Conservation (phyloP, 2,113 vertebrate species). For the Bujurquina vittata region DNA sequence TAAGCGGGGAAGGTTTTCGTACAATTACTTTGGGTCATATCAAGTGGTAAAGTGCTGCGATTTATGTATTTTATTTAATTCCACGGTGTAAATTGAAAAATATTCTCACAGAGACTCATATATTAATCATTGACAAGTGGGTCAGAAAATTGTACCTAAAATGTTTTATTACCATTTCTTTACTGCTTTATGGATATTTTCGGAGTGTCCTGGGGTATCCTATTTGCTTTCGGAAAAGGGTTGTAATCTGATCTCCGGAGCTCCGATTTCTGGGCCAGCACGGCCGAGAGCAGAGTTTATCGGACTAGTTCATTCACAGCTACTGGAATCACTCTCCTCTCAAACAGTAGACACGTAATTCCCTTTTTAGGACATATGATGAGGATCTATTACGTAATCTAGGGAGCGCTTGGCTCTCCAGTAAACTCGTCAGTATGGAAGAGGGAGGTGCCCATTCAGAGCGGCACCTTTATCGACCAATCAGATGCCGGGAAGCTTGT, state of each 20-base stretch:
- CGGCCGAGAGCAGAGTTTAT: constrained; percentile 16
- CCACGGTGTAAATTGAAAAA: neutral
- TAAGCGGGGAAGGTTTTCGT: neutral
- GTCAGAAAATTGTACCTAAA: neutral
- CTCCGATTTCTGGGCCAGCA: neutral
- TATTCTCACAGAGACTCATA: neutral
- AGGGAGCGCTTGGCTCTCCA: constrained; percentile 70
- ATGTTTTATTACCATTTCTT: neutral
- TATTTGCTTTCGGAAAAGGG: constrained; percentile 1
- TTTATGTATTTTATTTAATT: neutral
- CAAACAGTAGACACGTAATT: constrained; percentile 68
- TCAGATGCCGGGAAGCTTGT: neutral
- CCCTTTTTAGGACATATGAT: constrained; percentile 83
- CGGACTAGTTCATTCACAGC: constrained; percentile 32
- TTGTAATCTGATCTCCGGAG: neutral
- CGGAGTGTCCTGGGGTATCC: neutral
- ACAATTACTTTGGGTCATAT: neutral
- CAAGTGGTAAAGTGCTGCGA: neutral
- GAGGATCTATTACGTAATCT: constrained; percentile 79
- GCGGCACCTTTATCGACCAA: constrained; percentile 57
- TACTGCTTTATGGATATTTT: neutral
- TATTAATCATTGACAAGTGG: neutral
- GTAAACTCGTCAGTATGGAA: constrained; percentile 59
- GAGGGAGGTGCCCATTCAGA: constrained; percentile 34
- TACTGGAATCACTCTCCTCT: constrained; percentile 48